phyloP scores from a whole-genome alignment of 1,140 invertebrate species.

The Bombus consobrinus region DNA sequence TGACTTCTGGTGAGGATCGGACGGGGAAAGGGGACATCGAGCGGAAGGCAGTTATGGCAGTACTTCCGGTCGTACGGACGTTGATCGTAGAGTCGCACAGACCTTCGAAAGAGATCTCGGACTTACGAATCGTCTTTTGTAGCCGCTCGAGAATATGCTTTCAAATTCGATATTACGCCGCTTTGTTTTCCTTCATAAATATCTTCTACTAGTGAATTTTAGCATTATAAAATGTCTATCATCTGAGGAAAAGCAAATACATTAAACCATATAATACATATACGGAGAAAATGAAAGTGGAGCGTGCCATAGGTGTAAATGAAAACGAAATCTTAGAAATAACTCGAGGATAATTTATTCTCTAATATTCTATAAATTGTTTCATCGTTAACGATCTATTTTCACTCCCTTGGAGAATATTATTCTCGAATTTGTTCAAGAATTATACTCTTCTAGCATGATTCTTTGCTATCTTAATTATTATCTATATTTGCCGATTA shows the following conservation, averaged over 20 bases:
- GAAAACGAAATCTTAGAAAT: background rate
- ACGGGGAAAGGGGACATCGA: constrained; percentile 58
- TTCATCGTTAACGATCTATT: background rate
- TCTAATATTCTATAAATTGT: background rate
- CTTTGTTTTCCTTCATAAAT: background rate
- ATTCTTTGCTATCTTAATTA: too few species aligned
- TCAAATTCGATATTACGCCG: background rate
- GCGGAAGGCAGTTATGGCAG: constrained; percentile 74
- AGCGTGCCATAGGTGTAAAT: too few species aligned
- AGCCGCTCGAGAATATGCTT: background rate
- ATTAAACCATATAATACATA: background rate
- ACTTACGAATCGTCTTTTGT: constrained; percentile 36
- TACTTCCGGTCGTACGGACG: constrained; percentile 73
- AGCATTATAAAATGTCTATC: background rate
- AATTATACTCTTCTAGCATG: too few species aligned
- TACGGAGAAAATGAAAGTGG: background rate
- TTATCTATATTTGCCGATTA: too few species aligned
- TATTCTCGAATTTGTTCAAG: too few species aligned
- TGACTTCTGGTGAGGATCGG: constrained; percentile 48
- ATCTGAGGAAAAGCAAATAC: background rate
- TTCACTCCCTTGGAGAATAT: too few species aligned
- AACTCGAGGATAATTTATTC: background rate
- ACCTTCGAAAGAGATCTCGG: constrained; percentile 61
- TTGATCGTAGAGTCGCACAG: constrained; percentile 63
- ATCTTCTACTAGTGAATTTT: background rate